Evolutionary conservation across 2,113 vertebrate genomes (phyloP).

Genomic region (Chaetodon auriga): DNA sequence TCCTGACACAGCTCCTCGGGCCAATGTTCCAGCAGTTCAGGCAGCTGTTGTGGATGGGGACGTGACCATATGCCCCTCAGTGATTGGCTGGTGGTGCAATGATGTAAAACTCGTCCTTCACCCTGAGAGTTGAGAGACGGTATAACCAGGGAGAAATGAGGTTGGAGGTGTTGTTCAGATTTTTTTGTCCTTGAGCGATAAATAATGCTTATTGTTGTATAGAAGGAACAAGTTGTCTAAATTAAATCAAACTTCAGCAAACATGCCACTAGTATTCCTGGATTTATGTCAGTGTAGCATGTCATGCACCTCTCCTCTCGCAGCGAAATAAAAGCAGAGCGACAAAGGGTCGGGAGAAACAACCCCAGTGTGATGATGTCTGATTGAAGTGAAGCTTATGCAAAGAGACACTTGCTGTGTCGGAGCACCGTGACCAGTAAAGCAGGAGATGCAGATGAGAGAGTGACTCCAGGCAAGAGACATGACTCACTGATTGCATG

Average conservation of each 20-base stretch:
- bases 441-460: background rate
- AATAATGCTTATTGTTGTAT: background rate
- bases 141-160: background rate
- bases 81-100: slow-evolving; percentile 31
- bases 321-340: background rate
- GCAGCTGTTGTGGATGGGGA: slow-evolving; percentile 27
- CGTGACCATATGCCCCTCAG: background rate
- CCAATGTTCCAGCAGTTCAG: slow-evolving; percentile 48
- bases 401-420: slow-evolving; percentile 7
- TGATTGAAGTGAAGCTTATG: slow-evolving; percentile 23
- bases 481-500: slow-evolving; percentile 13
- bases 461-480: slow-evolving; percentile 14
- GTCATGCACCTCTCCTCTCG: background rate
- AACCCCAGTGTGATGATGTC: background rate
- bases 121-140: background rate
- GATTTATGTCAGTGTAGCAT: background rate
- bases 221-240: background rate
- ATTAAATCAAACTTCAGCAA: background rate
- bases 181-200: background rate
- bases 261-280: background rate
- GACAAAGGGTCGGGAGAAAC: background rate
- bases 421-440: background rate
- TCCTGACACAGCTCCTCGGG: slow-evolving; percentile 35
- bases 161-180: background rate
- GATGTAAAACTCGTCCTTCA: slow-evolving; percentile 34